Percentiles rank a stretch among this genome's conserved stretches.
Evolutionary conservation across 2,888 invertebrate species (phyloP).

Genomic region (Agrypnus murinus): DNA sequence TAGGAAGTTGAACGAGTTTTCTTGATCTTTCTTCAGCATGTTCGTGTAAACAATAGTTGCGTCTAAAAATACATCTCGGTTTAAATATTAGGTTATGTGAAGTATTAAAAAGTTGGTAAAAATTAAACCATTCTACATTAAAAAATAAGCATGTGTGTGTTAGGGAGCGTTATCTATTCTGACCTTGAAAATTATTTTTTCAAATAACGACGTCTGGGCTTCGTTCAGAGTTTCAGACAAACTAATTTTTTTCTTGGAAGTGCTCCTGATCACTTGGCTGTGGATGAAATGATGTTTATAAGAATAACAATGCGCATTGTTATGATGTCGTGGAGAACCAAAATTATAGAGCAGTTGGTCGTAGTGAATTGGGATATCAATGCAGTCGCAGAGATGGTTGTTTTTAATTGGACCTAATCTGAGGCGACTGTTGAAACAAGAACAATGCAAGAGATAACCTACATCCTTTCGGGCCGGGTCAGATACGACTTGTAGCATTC

Average conservation of each 20-base stretch:
- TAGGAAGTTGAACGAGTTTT: too few species aligned
- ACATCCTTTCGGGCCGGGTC: conserved; percentile 64
- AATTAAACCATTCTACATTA: too few species aligned
- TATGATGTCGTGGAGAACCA: conserved; percentile 27
- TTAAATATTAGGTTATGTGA: too few species aligned
- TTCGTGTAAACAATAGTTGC: too few species aligned
- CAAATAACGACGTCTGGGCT: not conserved
- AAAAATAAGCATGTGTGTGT: too few species aligned
- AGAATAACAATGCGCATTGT: conserved; percentile 28
- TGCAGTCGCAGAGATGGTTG: conserved; percentile 40
- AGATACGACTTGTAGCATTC: conserved; percentile 59
- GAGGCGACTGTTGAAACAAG: conserved; percentile 59
- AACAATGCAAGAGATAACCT: conserved; percentile 65
- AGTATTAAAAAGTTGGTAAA: too few species aligned
- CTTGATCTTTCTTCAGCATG: too few species aligned
- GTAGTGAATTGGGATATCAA: conserved; percentile 27
- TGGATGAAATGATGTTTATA: conserved; percentile 10
- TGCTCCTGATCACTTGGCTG: not conserved
- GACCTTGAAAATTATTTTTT: too few species aligned
- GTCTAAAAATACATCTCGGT: too few species aligned
- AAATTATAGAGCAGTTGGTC: conserved; percentile 36
- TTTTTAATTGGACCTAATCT: conserved; percentile 56
- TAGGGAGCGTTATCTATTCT: too few species aligned
- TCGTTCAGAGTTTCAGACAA: not conserved
- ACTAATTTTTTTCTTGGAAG: not conserved